Evolutionary conservation across 2,797 vertebrate genomes (phyloP).

Genomic region (Martes flavigula): DNA sequence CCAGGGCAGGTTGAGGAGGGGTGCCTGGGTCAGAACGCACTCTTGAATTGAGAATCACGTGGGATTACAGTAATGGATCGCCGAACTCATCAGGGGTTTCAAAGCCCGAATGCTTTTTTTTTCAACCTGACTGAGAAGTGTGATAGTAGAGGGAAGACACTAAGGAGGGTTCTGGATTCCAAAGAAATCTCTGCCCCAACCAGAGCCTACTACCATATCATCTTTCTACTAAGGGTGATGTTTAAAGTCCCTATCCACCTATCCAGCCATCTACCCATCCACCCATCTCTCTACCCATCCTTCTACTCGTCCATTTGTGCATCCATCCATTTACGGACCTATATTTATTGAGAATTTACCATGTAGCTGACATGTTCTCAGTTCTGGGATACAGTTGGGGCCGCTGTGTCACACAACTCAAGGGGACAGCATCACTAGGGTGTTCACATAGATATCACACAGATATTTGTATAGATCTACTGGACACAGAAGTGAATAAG

Average conservation of each 20-base stretch:
- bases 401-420: neutral
- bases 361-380: neutral
- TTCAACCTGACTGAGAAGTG: neutral
- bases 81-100: neutral
- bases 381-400: neutral
- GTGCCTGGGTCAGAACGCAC: neutral
- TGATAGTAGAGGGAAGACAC: neutral
- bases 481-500: neutral
- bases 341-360: neutral
- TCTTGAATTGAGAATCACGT: neutral
- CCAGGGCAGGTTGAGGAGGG: neutral
- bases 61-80: neutral
- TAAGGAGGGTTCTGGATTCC: neutral
- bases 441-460: neutral
- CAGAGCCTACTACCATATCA: neutral
- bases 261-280: neutral
- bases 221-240: neutral
- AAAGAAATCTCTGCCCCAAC: neutral
- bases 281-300: neutral
- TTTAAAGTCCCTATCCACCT: neutral
- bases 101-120: neutral
- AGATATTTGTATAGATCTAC: neutral
- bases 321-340: neutral
- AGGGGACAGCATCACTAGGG: neutral
- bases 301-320: fast-evolving